A percentile compares a stretch with the other conserved stretches of the same genome.
Evolutionary conservation across 2,888 invertebrate genomes (phyloP).

Genomic region (Lasius platythorax): DNA sequence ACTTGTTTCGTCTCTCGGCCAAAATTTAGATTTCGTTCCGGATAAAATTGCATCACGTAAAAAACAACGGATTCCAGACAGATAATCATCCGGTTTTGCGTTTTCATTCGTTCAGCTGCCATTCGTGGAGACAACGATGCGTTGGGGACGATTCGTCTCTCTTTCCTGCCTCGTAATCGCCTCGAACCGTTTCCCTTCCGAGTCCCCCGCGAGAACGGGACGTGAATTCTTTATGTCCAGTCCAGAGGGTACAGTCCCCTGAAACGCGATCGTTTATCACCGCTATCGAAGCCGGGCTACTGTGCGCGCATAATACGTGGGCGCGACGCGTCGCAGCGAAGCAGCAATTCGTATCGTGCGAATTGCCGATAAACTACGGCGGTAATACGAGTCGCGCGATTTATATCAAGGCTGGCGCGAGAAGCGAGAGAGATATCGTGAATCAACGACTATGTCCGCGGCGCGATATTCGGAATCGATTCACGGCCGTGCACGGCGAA

Average conservation of each 20-base stretch:
- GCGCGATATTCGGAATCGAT: conserved; percentile 54
- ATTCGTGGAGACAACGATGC: background rate
- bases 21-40: conserved; percentile 2
- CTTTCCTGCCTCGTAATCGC: conserved; percentile 30
- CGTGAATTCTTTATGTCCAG: conserved; percentile 43
- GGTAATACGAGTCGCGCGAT: conserved; percentile 66
- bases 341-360: conserved; percentile 61
- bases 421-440: conserved; percentile 60
- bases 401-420: conserved; percentile 63
- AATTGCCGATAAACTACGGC: conserved; percentile 53
- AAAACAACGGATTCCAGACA: background rate
- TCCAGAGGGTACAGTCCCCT: background rate
- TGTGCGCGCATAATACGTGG: conserved; percentile 72
- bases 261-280: conserved; percentile 44
- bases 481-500: conserved; percentile 56
- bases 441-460: conserved; percentile 56
- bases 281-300: conserved; percentile 62
- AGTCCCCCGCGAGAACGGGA: conserved; percentile 21
- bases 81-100: conserved; percentile 30
- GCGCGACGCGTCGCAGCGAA: conserved; percentile 56
- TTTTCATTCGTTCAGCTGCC: conserved; percentile 34
- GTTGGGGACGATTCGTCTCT: conserved; percentile 15
- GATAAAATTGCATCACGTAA: conserved; percentile 20
- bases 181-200: conserved; percentile 11
- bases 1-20: background rate